Conservation (phyloP, 2,797 vertebrate species). For the Anableps anableps region DNA sequence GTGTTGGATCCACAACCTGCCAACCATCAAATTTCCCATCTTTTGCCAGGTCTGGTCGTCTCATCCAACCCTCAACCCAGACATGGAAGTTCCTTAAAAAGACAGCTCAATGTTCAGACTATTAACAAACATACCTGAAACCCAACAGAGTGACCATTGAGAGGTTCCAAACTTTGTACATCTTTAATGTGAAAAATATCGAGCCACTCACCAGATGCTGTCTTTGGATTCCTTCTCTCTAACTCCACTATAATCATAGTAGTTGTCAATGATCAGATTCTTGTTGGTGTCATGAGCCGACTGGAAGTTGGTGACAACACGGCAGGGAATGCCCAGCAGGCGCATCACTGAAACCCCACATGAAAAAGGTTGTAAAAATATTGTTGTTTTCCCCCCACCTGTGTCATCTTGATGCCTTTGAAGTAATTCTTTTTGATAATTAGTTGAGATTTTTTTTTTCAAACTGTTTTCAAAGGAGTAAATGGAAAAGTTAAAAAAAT, state of each 20-base stretch:
- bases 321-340: slow-evolving; percentile 87
- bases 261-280: slow-evolving; percentile 78
- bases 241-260: slow-evolving; percentile 71
- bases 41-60: slow-evolving; percentile 79
- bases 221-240: slow-evolving; percentile 49
- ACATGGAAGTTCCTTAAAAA: slow-evolving; percentile 91
- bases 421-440: background rate
- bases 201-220: slow-evolving; percentile 83
- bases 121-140: background rate
- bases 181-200: background rate
- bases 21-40: slow-evolving; percentile 83
- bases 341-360: slow-evolving; percentile 81
- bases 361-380: background rate
- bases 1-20: slow-evolving; percentile 92
- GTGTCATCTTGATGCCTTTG: background rate
- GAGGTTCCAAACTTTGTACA: background rate
- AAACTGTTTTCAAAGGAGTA: background rate
- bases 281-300: slow-evolving; percentile 84
- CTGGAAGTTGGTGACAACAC: slow-evolving; percentile 82
- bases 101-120: background rate
- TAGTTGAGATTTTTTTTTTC: no score
- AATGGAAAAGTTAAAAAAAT: background rate
- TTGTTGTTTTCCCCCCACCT: background rate
- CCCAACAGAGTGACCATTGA: background rate
- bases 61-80: slow-evolving; percentile 92